Evolutionary conservation across 2,113 vertebrate genomes (phyloP).

Genomic region (Mustela lutreola): DNA sequence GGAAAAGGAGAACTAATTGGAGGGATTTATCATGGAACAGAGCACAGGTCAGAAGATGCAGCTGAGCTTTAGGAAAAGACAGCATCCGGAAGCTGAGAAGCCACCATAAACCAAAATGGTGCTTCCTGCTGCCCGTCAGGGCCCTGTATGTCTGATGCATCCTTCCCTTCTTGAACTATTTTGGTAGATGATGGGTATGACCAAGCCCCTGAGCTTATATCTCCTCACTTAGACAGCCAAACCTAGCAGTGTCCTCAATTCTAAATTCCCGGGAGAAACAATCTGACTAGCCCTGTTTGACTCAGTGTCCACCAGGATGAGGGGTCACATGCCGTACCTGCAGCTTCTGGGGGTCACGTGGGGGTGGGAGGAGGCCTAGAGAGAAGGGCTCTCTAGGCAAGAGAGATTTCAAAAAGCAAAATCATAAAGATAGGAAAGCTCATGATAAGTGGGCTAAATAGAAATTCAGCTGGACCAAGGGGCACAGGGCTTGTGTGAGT

Average conservation of each 20-base stretch:
- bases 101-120: background rate
- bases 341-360: background rate
- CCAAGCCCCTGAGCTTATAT: background rate
- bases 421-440: background rate
- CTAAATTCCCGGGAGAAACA: background rate
- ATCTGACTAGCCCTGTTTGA: background rate
- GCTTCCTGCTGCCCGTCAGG: background rate
- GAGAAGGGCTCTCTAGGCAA: background rate
- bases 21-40: background rate
- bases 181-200: background rate
- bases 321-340: background rate
- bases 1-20: background rate
- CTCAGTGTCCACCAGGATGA: background rate
- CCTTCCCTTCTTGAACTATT: background rate
- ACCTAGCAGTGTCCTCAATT: background rate
- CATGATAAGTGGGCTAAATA: background rate
- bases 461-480: background rate
- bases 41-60: background rate
- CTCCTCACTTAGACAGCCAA: background rate
- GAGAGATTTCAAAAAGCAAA: background rate
- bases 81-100: background rate
- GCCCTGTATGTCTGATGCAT: rapidly evolving
- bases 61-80: background rate
- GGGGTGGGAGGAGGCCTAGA: background rate
- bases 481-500: background rate